These are phyloP conservation scores for Saccopteryx bilineata DNA, from an alignment of 2,113 vertebrate genomes.

Conservation along the genomic window DNA sequence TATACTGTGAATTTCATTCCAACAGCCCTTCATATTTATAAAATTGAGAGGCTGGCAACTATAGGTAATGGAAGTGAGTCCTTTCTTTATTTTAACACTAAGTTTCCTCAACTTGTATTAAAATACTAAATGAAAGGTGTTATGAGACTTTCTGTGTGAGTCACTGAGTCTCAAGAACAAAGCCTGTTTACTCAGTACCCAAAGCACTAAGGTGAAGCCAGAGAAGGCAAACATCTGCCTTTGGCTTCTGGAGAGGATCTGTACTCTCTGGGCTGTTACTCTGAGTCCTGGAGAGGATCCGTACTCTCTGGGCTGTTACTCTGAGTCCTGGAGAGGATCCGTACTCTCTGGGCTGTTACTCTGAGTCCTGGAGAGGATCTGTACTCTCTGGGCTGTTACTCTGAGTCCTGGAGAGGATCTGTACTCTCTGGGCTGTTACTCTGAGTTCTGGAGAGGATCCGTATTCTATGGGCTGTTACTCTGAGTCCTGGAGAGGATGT, in stretches of 20 bases:
- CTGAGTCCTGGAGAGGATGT: neutral
- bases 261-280: neutral
- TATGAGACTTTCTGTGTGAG: slow-evolving; percentile 1
- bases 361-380: neutral
- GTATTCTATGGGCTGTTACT: neutral
- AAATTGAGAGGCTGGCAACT: neutral
- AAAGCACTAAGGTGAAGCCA: neutral
- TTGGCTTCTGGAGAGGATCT: neutral
- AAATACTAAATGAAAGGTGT: slow-evolving; percentile 33
- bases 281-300: neutral
- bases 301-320: neutral
- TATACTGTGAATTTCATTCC: neutral
- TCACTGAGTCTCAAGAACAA: slow-evolving; percentile 29
- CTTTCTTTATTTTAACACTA: neutral
- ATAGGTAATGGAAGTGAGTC: neutral
- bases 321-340: neutral
- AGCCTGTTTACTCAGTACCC: neutral
- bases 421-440: neutral
- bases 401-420: neutral
- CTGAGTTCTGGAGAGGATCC: neutral
- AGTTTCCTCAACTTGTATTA: neutral
- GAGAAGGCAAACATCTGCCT: neutral
- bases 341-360: neutral
- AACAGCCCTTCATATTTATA: neutral
- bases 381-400: neutral